These are phyloP conservation scores for Phocides pigmalion DNA, from an alignment of 1,140 invertebrate species.

Conservation along the genomic window DNA sequence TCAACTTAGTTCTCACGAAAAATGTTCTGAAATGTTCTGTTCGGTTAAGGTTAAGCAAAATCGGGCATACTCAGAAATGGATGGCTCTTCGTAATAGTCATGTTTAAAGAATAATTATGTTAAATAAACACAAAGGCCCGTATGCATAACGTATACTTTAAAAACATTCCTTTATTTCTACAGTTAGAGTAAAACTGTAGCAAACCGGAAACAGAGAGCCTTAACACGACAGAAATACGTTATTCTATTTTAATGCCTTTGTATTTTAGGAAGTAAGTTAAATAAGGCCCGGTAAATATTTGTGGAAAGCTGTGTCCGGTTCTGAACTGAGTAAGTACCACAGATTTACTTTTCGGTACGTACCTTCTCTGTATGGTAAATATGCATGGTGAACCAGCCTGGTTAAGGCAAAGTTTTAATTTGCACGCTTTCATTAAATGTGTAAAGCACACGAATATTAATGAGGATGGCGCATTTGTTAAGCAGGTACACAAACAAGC, in stretches of 20 bases:
- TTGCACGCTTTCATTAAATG: constrained; percentile 2
- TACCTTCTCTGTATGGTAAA: neutral
- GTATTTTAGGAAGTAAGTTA: constrained; percentile 14
- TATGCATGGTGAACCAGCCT: constrained; percentile 16
- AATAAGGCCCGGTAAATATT: constrained; percentile 17
- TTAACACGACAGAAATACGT: neutral
- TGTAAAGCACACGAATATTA: neutral
- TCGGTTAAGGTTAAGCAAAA: too few relatives aligned
- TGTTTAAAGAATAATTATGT: too few relatives aligned
- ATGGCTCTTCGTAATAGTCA: too few relatives aligned
- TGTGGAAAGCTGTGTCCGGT: constrained; percentile 8
- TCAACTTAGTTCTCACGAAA: too few relatives aligned
- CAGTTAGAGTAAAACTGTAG: neutral
- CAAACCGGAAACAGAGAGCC: neutral
- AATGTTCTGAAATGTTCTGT: too few relatives aligned
- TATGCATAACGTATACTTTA: too few relatives aligned
- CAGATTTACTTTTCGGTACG: constrained; percentile 14
- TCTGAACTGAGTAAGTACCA: neutral
- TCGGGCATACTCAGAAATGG: too few relatives aligned
- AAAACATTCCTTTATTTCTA: too few relatives aligned
- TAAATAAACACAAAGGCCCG: too few relatives aligned
- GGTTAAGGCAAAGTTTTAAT: constrained; percentile 20
- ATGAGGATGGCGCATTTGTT: neutral
- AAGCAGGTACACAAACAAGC: neutral
- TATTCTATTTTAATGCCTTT: neutral